Percentiles rank a stretch among this genome's conserved stretches.
Evolutionary conservation across 2,797 vertebrate species (phyloP).

Genomic region (Peromyscus eremicus): DNA sequence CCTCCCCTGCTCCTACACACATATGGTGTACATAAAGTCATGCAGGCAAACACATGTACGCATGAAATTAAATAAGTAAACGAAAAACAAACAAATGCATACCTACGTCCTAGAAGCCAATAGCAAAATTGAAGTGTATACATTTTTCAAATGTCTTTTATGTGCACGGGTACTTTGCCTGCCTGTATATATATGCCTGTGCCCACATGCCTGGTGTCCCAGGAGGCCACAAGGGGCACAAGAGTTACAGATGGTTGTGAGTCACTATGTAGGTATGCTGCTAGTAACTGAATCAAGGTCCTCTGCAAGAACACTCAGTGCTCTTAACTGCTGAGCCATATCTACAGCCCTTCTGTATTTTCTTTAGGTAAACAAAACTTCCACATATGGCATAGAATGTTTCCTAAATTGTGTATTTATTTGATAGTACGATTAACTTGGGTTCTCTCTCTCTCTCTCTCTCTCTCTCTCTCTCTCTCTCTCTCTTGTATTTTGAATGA

Average conservation of each 20-base stretch:
- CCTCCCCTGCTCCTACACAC: no score
- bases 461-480: no score
- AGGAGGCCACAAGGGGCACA: neutral
- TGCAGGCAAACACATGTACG: neutral
- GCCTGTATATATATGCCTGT: neutral
- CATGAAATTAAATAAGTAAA: neutral
- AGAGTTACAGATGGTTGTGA: neutral
- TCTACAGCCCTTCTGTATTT: neutral
- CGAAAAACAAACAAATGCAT: neutral
- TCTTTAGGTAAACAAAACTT: neutral
- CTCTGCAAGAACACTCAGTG: neutral
- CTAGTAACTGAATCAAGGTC: neutral
- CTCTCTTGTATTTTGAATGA: neutral
- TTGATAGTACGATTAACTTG: neutral
- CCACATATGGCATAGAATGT: neutral
- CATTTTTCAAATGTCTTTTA: neutral
- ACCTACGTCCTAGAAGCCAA: neutral
- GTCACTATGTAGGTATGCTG: neutral
- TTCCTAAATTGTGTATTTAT: neutral
- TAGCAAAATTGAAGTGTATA: neutral
- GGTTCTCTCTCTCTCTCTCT: neutral
- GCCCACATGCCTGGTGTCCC: neutral
- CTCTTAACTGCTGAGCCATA: neutral
- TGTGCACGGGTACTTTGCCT: neutral
- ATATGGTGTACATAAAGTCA: neutral